Conservation (phyloP, 2,888 invertebrate genomes). For the Epistrophella euchroma region DNA sequence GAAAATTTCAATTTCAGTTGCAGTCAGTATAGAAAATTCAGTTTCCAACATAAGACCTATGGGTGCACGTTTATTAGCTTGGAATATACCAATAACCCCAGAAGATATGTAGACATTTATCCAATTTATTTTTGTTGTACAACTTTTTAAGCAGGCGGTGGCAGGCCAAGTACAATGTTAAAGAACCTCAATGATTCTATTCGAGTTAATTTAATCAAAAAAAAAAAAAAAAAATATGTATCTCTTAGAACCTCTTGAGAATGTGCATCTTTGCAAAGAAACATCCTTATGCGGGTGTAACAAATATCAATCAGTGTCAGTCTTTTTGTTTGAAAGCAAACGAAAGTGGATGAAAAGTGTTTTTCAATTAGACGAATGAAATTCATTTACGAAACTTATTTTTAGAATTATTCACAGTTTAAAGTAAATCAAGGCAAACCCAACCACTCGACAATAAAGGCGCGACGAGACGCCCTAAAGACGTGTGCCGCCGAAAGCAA, state of each 20-base stretch:
- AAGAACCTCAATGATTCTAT: conserved; percentile 29
- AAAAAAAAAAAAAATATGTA: neutral
- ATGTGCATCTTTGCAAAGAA: conserved; percentile 55
- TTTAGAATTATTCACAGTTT: conserved; percentile 49
- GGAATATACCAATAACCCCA: neutral
- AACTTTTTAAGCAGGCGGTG: neutral
- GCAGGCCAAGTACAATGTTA: neutral
- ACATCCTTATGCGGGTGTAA: conserved; percentile 65
- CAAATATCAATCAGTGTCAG: conserved; percentile 73
- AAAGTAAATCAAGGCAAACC: conserved; percentile 20
- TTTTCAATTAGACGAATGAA: conserved; percentile 67
- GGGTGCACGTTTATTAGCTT: neutral
- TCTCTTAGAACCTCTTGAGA: conserved; percentile 47
- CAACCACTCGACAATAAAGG: conserved; percentile 18
- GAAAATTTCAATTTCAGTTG: neutral
- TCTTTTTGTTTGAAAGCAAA: conserved; percentile 57
- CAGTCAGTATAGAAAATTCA: conserved; percentile 2
- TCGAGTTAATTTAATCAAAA: conserved; percentile 16
- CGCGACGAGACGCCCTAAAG: conserved; percentile 1
- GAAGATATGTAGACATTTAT: neutral
- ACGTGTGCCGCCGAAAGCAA: conserved; percentile 7
- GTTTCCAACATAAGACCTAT: neutral
- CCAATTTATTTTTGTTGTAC: conserved; percentile 5
- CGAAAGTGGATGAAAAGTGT: conserved; percentile 73
- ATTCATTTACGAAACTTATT: conserved; percentile 49